Percentiles rank a stretch among this genome's conserved stretches.
Conservation (phyloP, 2,113 vertebrate species). For the Varanus salvator region DNA sequence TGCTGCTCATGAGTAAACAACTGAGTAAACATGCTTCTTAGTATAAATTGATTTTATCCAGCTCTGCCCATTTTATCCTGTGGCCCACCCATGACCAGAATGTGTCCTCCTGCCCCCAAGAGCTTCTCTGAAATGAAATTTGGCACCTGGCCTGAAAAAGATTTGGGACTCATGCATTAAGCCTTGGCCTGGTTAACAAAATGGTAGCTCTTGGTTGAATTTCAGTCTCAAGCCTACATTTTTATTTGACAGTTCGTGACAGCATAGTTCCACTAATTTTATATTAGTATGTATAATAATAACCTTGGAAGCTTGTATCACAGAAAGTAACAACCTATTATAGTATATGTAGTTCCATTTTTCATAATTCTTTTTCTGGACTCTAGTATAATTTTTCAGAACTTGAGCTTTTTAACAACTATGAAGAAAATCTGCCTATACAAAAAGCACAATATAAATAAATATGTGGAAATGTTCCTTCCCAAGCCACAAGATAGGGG, state of each 20-base stretch:
- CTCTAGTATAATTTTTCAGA: not conserved
- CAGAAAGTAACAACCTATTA: conserved; percentile 33
- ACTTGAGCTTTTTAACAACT: conserved; percentile 41
- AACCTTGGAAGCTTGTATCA: not conserved
- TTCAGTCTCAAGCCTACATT: not conserved
- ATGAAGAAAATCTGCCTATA: conserved; percentile 14
- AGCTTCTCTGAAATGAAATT: too few species aligned
- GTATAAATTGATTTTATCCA: too few species aligned
- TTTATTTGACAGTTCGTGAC: not conserved
- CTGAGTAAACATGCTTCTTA: too few species aligned
- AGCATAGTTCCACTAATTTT: not conserved
- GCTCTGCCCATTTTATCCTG: too few species aligned
- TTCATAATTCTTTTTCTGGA: conserved; percentile 47
- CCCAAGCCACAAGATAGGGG: conserved; percentile 27
- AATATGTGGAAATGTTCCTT: conserved; percentile 36
- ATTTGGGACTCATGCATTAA: too few species aligned
- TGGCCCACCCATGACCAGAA: too few species aligned
- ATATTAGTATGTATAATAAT: conserved; percentile 13
- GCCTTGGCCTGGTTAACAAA: not conserved
- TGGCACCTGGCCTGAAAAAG: too few species aligned
- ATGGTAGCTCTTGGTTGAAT: not conserved
- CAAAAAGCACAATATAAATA: conserved; percentile 26
- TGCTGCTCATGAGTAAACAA: too few species aligned
- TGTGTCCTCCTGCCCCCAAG: too few species aligned
- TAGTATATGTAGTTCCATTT: conserved; percentile 38